Conservation (phyloP, 1,140 invertebrate species). For the Brachionus sp. region DNA sequence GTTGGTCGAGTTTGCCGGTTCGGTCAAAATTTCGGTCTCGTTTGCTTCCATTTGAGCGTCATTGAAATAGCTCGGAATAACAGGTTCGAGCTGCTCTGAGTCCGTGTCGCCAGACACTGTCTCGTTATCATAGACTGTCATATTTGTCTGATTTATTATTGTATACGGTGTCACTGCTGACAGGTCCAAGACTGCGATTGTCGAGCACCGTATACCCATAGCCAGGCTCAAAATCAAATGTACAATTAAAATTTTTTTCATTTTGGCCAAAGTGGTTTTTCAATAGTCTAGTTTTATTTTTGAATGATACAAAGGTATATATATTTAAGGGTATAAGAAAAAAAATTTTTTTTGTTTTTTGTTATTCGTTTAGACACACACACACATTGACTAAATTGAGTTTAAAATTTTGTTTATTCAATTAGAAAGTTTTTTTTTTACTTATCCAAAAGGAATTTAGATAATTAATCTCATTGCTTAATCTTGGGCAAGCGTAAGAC, state of each 20-base stretch:
- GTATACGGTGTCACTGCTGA: conserved; percentile 17
- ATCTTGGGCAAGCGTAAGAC: not conserved
- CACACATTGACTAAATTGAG: not conserved
- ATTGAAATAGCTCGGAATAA: not conserved
- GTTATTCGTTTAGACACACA: conserved; percentile 10
- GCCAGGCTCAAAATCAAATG: not conserved
- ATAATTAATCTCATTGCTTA: conserved; percentile 9
- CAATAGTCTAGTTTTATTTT: not conserved
- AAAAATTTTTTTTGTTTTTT: conserved; percentile 3
- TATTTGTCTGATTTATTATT: conserved; percentile 25
- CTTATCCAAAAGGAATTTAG: not conserved
- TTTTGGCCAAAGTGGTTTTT: not conserved
- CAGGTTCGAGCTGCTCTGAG: not conserved
- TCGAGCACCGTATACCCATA: not conserved
- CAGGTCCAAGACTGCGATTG: not conserved
- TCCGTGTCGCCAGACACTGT: not conserved
- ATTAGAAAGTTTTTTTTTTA: conserved; percentile 29
- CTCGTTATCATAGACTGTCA: not conserved
- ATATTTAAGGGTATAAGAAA: not conserved
- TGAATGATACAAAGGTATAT: conserved; percentile 3
- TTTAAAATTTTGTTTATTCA: conserved; percentile 29
- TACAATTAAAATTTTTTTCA: conserved; percentile 10
- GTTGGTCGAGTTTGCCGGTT: not conserved
- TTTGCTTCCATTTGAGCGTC: not conserved
- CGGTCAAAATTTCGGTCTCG: not conserved